These are phyloP conservation scores for Drosophila multiciliata DNA, from an alignment of 2,888 invertebrate genomes.

Conservation along the genomic window DNA sequence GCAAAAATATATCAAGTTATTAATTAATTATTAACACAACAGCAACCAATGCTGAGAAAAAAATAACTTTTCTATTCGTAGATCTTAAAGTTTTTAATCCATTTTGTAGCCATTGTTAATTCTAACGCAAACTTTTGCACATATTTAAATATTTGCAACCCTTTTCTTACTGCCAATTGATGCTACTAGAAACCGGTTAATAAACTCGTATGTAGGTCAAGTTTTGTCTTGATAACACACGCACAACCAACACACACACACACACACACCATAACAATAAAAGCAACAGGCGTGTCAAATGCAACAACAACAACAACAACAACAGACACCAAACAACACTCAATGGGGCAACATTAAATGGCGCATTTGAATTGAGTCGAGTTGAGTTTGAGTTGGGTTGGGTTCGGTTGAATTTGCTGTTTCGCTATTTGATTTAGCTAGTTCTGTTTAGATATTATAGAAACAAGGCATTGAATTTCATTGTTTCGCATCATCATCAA, in stretches of 20 bases:
- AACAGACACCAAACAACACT: conserved; percentile 43
- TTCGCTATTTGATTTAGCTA: conserved; percentile 34
- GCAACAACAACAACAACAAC: conserved; percentile 55
- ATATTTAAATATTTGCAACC: conserved; percentile 52
- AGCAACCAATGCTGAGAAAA: background rate
- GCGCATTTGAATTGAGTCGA: conserved; percentile 45
- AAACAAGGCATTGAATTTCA: conserved; percentile 37
- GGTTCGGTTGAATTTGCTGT: conserved; percentile 7
- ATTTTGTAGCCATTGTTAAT: conserved; percentile 14
- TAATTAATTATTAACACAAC: background rate
- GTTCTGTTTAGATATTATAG: conserved; percentile 43
- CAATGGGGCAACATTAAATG: conserved; percentile 41
- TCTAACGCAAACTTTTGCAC: conserved; percentile 33
- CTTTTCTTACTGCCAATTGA: conserved; percentile 48
- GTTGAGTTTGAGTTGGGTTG: conserved; percentile 43
- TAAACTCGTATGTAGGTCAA: conserved; percentile 83
- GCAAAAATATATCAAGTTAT: background rate
- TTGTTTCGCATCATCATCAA: conserved; percentile 9
- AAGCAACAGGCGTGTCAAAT: conserved; percentile 71
- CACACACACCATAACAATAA: conserved; percentile 46
- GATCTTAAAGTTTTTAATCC: background rate
- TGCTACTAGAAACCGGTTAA: conserved; percentile 79
- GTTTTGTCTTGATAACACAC: conserved; percentile 81
- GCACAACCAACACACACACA: conserved; percentile 28
- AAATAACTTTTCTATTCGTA: background rate